Evolutionary conservation across 2,888 invertebrate genomes (phyloP).

Genomic region (Oscheius sp.): DNA sequence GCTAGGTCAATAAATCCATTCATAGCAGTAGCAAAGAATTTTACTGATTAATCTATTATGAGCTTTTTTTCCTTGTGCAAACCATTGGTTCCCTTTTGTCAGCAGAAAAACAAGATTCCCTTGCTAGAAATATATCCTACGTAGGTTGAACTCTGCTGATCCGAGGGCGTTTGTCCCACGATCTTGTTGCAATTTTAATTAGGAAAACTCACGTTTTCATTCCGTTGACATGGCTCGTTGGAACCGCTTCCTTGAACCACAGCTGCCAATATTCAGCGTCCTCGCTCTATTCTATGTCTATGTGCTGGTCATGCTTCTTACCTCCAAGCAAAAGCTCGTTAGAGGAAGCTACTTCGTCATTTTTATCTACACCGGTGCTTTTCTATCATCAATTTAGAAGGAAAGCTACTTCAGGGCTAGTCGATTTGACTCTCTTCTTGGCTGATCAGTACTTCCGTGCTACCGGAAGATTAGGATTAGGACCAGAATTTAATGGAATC

Average conservation of each 20-base stretch:
- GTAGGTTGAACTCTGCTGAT: too few species aligned
- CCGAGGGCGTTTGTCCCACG: too few species aligned
- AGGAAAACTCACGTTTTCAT: too few species aligned
- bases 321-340: background rate
- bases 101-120: too few species aligned
- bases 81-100: too few species aligned
- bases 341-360: background rate
- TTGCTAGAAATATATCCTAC: too few species aligned
- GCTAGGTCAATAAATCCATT: too few species aligned
- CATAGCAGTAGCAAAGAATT: too few species aligned
- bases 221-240: background rate
- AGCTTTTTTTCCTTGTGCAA: too few species aligned
- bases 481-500: slow-evolving; percentile 4
- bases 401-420: background rate
- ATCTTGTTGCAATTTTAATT: too few species aligned
- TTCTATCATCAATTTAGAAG: too few species aligned
- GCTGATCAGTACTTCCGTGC: slow-evolving; percentile 15
- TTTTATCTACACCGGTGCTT: background rate
- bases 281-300: background rate
- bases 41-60: too few species aligned
- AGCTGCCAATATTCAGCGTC: background rate
- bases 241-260: background rate
- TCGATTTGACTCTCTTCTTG: background rate
- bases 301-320: background rate
- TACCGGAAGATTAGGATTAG: background rate